Base-by-base conservation (phyloP, 2,113 vertebrate species). In the Eretmodus cyanostictus region DNA sequence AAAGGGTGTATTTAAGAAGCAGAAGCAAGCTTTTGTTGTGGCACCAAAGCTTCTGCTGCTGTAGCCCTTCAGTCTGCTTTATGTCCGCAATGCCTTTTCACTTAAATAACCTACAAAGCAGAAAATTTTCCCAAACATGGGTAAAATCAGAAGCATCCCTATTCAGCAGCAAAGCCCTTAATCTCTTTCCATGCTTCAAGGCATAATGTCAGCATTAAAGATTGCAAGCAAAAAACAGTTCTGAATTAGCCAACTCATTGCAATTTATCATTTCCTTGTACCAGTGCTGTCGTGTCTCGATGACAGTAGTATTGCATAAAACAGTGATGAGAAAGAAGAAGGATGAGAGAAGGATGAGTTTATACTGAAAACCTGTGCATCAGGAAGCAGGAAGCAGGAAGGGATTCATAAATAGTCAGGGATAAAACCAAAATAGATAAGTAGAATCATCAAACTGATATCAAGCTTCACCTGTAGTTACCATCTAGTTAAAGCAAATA, bases 61-160 rank as follows among this genome's bases (percentile, higher is more conserved):
- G 22, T 12, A 86, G 78, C 76, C 68, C 40, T 54, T 38, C n/a
- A 13, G 68, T 84, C 22, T 31, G 49, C 90, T 94, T 90, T 87
- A 81, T 93, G 80, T 84, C 76, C 8, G 2, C 57, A 73, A 82
- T 89, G 83, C 84, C 80, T 84, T 68, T 92, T 87, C 55, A 29
- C 59, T 71, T 88, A 86, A 93, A 93, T 53, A 61, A 84, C 85
- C 82, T 17, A 91, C 91, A 45, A 89, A 90, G 89, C 93, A 93
- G 80, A 87, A 83, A 49, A 66, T 83, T 0, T 92, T 29, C 4
- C 76, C 90, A 76, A 92, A 89, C 89, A 91, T 84, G 38, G 34
- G 38, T 91, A 87, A 89, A 94, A 93, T 91, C 82, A 81, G 84
- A 91, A 78, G 59, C 93, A 86, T 92, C 80, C 87, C 93, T 89